Evolutionary conservation across 2,113 vertebrate species (phyloP).

Genomic region (Eulemur rufifrons): DNA sequence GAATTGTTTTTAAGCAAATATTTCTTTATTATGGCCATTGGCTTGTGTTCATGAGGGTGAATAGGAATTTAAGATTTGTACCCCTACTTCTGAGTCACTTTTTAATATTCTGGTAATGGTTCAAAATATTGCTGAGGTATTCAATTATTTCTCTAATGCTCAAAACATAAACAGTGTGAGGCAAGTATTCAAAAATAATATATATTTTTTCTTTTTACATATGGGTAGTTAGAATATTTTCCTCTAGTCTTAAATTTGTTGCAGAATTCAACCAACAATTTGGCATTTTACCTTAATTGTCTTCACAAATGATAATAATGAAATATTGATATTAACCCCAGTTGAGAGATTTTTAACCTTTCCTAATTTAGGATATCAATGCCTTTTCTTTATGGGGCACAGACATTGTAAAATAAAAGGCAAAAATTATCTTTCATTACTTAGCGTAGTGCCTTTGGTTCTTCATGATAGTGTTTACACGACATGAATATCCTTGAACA

Average conservation of each 20-base stretch:
- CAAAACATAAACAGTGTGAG: neutral
- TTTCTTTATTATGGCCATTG: neutral
- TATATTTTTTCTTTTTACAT: neutral
- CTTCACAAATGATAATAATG: neutral
- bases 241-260: neutral
- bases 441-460: neutral
- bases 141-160: neutral
- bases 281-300: neutral
- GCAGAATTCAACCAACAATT: neutral
- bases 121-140: neutral
- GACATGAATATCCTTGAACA: neutral
- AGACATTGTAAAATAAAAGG: neutral
- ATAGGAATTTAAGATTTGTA: neutral
- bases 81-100: neutral
- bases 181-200: neutral
- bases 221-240: neutral
- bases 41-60: neutral
- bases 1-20: neutral
- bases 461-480: neutral
- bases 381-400: accelerated
- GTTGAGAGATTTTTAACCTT: neutral
- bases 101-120: neutral
- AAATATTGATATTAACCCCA: neutral
- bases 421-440: neutral
- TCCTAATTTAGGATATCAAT: neutral